Evolutionary conservation across 2,888 invertebrate species (phyloP).

Genomic region (Poecilus cupreus): DNA sequence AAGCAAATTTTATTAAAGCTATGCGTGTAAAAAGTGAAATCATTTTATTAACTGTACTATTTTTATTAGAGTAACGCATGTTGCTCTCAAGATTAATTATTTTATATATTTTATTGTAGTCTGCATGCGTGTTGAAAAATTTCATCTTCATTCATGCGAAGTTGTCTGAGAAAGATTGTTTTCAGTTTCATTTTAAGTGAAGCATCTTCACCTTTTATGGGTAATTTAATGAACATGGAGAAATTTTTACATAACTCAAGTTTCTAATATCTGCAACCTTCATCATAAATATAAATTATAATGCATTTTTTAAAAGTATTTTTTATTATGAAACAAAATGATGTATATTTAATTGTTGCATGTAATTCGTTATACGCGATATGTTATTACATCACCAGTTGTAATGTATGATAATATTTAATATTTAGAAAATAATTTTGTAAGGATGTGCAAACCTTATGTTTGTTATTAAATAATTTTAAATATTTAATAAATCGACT

Average conservation of each 20-base stretch:
- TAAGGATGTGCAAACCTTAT: no score
- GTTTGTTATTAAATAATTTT: no score
- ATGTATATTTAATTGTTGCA: background rate
- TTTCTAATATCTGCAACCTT: slow-evolving; percentile 21
- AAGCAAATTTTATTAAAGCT: slow-evolving; percentile 13
- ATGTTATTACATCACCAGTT: background rate
- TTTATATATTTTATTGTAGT: slow-evolving; percentile 8
- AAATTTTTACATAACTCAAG: slow-evolving; percentile 36
- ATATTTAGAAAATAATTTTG: no score
- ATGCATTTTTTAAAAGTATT: background rate
- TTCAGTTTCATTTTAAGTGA: slow-evolving; percentile 42
- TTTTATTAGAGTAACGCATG: slow-evolving; percentile 1
- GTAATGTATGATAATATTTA: no score
- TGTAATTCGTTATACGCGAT: background rate
- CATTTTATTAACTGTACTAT: slow-evolving; percentile 12
- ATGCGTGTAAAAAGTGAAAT: slow-evolving; percentile 26
- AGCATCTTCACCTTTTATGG: slow-evolving; percentile 22
- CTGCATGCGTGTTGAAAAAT: slow-evolving; percentile 8
- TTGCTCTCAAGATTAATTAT: slow-evolving; percentile 34
- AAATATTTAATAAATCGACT: no score
- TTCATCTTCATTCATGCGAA: slow-evolving; percentile 35
- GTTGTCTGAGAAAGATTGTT: background rate
- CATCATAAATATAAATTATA: background rate
- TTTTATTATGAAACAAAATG: slow-evolving; percentile 14
- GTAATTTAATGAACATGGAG: slow-evolving; percentile 18